Evolutionary conservation across 2,797 vertebrate genomes (phyloP), one percentile per base, ranked within the genome.

Genomic region (Cossypha polioptera): DNA sequence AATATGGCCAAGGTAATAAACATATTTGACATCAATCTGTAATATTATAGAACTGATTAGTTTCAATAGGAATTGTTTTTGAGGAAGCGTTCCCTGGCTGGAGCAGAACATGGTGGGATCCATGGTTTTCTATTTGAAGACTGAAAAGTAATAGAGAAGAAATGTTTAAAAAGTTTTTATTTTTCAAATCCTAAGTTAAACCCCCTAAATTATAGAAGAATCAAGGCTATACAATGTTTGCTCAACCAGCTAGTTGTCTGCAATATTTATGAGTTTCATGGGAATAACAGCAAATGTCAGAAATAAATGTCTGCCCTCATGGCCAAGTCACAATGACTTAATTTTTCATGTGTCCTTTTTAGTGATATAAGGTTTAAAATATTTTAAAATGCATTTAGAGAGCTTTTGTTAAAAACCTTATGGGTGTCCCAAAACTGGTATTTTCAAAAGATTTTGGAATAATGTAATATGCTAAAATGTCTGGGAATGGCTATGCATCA

Each of bases 381-480:
- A 2, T 43, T 83, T 83, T 45, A 26, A 77, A 88, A 82, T 58
- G 28, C 15, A 58, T 76, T 89, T 76, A 43, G 55, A 47, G 13
- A 5, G 11, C 68, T 91, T 28, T 78, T 94, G 38, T 75, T 85
- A 75, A 67, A 87, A 87, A 35, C 10, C 6, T 48, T 82, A 16
- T 29, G n/a, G 18, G 10, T 59, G 29, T 47, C 51, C 55, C 48
- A 71, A 91, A 79, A 15, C 18, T 43, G 17, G 7, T 78, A n/a
- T 85, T 94, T 95, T 94, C 55, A 69, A 68, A 88, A 88, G 75
- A 36, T 79, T 91, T 51, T 73, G 38, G 40, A 85, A 89, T 84
- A 50, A 76, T 53, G 43, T 31, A 43, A 66, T 79, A 78, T 62
- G 55, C 16, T 87, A 75, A 95, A 94, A 40, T 79, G 58, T 82